phyloP scores from a whole-genome alignment of 1,140 invertebrate genomes.

The Drusus annulatus region DNA sequence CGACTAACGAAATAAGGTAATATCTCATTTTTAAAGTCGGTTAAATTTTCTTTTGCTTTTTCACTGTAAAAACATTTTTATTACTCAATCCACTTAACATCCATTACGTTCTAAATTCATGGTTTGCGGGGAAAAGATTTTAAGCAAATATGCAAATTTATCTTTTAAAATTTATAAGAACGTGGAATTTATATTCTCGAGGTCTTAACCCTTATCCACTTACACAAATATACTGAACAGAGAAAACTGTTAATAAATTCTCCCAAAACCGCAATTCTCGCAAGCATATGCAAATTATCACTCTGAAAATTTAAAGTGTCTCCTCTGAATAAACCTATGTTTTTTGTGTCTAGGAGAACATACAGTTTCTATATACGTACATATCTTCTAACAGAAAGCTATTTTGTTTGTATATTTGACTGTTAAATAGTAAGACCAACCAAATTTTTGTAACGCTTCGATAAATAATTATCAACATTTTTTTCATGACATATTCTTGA shows the following conservation, averaged over 20 bases:
- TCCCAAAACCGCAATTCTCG: slow-evolving; percentile 31
- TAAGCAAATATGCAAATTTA: slow-evolving; percentile 20
- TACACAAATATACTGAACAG: slow-evolving; percentile 10
- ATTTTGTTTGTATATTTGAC: background rate
- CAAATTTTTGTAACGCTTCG: no score
- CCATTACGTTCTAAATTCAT: background rate
- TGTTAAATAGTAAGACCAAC: no score
- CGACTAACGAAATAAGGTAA: no score
- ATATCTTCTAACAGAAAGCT: background rate
- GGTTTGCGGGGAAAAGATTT: background rate
- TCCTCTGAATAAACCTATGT: slow-evolving; percentile 27
- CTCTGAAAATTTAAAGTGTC: slow-evolving; percentile 42
- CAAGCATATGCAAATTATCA: slow-evolving; percentile 46
- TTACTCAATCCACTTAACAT: background rate
- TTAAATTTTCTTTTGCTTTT: background rate
- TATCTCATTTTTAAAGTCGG: no score
- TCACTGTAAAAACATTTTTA: background rate
- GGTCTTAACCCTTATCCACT: slow-evolving; percentile 35
- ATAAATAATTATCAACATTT: no score
- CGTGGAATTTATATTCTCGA: slow-evolving; percentile 15
- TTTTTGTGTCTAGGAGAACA: slow-evolving; percentile 5
- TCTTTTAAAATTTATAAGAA: slow-evolving; percentile 4
- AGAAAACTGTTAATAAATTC: slow-evolving; percentile 45
- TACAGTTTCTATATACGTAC: slow-evolving; percentile 30
- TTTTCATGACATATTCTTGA: no score